Evolutionary conservation across 2,888 invertebrate genomes (phyloP).

Genomic region (Ophion ellenae): DNA sequence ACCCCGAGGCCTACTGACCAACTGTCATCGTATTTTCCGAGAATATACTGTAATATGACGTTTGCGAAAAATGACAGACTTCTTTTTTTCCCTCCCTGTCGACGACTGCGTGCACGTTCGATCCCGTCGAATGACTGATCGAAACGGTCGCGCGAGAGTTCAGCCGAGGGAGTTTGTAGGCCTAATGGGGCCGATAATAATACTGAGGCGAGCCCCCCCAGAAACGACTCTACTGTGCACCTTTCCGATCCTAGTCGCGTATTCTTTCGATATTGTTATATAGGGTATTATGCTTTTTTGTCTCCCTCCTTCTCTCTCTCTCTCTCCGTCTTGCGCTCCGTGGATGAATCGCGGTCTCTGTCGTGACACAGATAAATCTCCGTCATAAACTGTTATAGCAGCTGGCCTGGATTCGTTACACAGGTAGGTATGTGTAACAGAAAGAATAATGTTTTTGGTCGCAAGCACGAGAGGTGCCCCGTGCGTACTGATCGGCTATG

Average conservation of each 20-base stretch:
- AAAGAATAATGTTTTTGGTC: constrained; percentile 52
- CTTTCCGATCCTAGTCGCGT: constrained; percentile 47
- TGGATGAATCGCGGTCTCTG: constrained; percentile 16
- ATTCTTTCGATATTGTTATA: constrained; percentile 52
- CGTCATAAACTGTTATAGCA: constrained; percentile 50
- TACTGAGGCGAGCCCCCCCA: constrained; percentile 35
- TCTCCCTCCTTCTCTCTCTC: constrained; percentile 15
- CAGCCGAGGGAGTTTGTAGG: constrained; percentile 41
- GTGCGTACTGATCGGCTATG: constrained; percentile 4
- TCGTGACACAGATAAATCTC: constrained; percentile 57
- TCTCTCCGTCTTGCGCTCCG: neutral
- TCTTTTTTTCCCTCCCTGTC: constrained; percentile 13
- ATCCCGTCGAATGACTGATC: constrained; percentile 54
- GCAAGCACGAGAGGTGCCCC: constrained; percentile 22
- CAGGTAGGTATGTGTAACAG: constrained; percentile 48
- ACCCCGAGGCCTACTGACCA: constrained; percentile 32
- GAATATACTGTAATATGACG: constrained; percentile 38
- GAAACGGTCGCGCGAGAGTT: constrained; percentile 26
- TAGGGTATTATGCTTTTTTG: constrained; percentile 28
- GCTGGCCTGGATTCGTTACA: constrained; percentile 64
- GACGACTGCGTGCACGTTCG: constrained; percentile 28
- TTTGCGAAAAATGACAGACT: constrained; percentile 58
- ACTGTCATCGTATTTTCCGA: constrained; percentile 53
- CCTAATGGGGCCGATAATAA: constrained; percentile 57
- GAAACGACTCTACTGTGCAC: constrained; percentile 40